A percentile compares a stretch with the other conserved stretches of the same genome.
Conservation (phyloP, 2,888 invertebrate genomes). For the Melipona beecheii region DNA sequence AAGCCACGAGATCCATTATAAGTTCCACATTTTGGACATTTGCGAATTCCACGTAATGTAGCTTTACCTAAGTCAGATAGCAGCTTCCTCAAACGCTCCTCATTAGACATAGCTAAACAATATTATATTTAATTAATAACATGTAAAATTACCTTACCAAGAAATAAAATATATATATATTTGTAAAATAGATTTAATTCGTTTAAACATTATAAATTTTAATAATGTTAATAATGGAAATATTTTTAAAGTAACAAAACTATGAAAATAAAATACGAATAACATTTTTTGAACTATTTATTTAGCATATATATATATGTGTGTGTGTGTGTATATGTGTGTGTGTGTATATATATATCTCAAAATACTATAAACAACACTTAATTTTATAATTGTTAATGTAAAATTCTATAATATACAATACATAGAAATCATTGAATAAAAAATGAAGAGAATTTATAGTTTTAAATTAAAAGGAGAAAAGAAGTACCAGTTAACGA, state of each 20-base stretch:
- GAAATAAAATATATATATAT: neutral
- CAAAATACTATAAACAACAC: constrained; percentile 7
- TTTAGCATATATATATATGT: neutral
- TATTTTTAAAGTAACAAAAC: neutral
- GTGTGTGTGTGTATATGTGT: too few species aligned
- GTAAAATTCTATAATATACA: neutral
- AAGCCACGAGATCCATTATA: constrained; percentile 91
- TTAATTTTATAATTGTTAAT: neutral
- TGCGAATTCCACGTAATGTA: constrained; percentile 89
- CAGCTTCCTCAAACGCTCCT: constrained; percentile 82
- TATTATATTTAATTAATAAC: constrained; percentile 12
- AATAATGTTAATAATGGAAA: neutral
- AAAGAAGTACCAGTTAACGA: neutral
- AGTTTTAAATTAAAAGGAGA: neutral
- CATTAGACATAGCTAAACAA: constrained; percentile 80
- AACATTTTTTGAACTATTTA: neutral
- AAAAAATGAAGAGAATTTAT: neutral
- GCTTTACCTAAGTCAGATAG: constrained; percentile 87
- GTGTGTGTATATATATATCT: neutral
- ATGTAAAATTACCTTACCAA: neutral
- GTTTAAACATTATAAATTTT: neutral
- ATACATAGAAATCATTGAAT: neutral
- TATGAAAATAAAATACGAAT: neutral
- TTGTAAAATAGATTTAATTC: neutral
- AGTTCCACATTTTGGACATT: constrained; percentile 90